These are phyloP conservation scores for Tetrao urogallus DNA, from an alignment of 2,113 vertebrate species.

Conservation along the genomic window DNA sequence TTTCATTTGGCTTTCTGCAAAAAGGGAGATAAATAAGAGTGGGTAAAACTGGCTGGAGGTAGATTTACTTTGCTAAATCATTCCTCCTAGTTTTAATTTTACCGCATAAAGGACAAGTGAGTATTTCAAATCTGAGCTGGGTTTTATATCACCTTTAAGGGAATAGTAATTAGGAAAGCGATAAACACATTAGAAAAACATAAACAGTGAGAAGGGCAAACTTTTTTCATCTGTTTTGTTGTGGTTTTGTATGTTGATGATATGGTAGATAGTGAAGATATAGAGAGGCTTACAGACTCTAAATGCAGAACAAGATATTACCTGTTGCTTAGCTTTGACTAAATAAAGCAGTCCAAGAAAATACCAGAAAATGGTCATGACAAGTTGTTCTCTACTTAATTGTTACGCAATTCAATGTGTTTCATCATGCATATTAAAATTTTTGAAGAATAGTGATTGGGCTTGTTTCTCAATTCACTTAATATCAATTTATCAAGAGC, in stretches of 20 bases:
- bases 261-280: neutral
- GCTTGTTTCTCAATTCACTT: neutral
- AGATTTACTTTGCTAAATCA: neutral
- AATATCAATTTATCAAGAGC: neutral
- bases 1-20: neutral
- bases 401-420: neutral
- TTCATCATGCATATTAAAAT: neutral
- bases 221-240: neutral
- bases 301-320: conserved; percentile 27
- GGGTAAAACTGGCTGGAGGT: neutral
- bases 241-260: conserved; percentile 4
- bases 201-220: neutral
- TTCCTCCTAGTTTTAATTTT: neutral
- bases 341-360: neutral
- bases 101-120: neutral
- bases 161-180: neutral
- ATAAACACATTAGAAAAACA: neutral
- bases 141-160: neutral
- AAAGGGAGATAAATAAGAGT: neutral
- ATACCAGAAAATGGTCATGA: neutral
- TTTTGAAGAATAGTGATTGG: neutral
- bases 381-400: neutral
- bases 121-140: neutral
- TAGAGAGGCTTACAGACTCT: neutral
- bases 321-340: conserved; percentile 1